Base-by-base conservation (phyloP, 2,888 invertebrate genomes). In the Brachyopa scutellaris region DNA sequence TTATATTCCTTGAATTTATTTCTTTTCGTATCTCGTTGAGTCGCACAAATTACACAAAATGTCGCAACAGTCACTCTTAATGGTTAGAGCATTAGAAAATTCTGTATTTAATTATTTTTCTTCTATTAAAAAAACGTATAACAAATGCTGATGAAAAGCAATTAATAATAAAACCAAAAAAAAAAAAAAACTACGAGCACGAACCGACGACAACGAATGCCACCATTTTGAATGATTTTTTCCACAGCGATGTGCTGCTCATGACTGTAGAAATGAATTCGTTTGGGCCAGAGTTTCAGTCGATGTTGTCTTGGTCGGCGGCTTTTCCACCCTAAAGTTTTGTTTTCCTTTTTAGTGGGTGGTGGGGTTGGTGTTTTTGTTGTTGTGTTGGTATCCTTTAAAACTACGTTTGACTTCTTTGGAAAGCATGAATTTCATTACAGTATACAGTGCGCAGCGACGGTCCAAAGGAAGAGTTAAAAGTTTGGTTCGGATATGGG, bases 221-320 rank as follows among this genome's bases (percentile, higher is more conserved):
- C 80, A 76, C 80, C 80, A 80, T 80, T 80, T 80, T 80, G 80
- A 74, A 80, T 59, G 80, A 70, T 59, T 76, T 80, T 80, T 80
- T 80, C 80, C 33, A 69, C 57, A 62, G 17, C 45, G 55, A 61
- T 62, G 74, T 74, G 40, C 73, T 79, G 59, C 79, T 61, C 72
- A 66, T 78, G 72, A 72, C 59, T 73, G 66, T 59, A 26, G 11
- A 19, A 72, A 57, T 33, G 45, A 73, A 53, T 59, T 53, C 36
- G 51, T 73, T 67, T 31, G 61, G 47, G 61, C 29, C 13, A 53
- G 40, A 61, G 40, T 59, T 53, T 36, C 33, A 57, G 55, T 55
- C 45, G 53, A 38, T 55, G 53, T 72, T 42, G 57, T 57, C 57
- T 47, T 67, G 17, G 66, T 59, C 67, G 66, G 79, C 67, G 66